Evolutionary conservation across 2,797 vertebrate genomes (phyloP).

Genomic region (Poecilia velifera): DNA sequence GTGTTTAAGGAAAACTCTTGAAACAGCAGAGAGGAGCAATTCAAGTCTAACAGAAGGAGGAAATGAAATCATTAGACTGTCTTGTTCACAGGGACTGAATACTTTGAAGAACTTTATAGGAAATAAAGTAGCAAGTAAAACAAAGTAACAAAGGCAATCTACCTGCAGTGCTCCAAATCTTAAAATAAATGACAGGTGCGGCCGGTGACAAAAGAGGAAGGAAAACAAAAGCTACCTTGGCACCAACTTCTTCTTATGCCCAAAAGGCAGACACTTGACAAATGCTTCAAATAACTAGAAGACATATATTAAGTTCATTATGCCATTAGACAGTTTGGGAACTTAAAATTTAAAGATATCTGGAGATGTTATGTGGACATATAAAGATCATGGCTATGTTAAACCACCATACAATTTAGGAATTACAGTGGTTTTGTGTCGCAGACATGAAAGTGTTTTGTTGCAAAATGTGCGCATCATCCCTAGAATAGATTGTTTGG

Average conservation of each 20-base stretch:
- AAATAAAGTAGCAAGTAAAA: not conserved
- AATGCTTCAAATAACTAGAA: not conserved
- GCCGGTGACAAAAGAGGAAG: not conserved
- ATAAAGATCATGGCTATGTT: not conserved
- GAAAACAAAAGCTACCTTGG: not conserved
- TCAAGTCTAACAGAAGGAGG: not conserved
- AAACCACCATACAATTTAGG: not conserved
- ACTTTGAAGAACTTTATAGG: not conserved
- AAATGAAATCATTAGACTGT: constrained; percentile 5
- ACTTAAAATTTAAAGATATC: not conserved
- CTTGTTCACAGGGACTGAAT: constrained; percentile 1
- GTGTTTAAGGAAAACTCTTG: not conserved
- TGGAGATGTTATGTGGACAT: not conserved
- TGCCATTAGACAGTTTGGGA: not conserved
- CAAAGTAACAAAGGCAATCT: not conserved
- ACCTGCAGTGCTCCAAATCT: not conserved
- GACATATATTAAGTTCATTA: not conserved
- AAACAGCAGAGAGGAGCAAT: not conserved
- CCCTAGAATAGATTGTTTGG: not conserved
- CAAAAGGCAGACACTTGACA: not conserved
- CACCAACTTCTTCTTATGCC: not conserved
- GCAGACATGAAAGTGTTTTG: not conserved
- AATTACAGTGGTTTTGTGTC: not conserved
- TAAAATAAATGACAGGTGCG: not conserved
- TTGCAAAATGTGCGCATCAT: not conserved